Evolutionary conservation across 2,797 vertebrate species (phyloP).

Genomic region (Mormyrops attenuatus): DNA sequence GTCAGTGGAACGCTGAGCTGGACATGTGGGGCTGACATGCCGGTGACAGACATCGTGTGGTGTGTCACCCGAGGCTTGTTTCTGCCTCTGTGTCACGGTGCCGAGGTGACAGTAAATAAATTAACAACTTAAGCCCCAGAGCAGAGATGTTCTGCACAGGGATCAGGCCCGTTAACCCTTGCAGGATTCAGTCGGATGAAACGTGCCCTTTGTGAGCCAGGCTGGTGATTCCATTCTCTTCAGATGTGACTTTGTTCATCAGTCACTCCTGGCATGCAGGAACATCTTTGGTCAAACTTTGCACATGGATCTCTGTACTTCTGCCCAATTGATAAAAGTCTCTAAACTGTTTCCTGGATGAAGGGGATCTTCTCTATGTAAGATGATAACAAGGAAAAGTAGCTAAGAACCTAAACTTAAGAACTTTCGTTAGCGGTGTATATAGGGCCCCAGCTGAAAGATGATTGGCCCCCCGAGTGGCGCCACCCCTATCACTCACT

Average conservation of each 20-base stretch:
- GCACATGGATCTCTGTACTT: background rate
- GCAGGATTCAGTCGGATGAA: background rate
- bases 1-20: constrained; percentile 24
- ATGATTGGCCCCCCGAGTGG: background rate
- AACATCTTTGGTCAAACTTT: background rate
- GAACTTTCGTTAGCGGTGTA: background rate
- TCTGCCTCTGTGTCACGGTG: background rate
- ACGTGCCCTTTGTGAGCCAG: background rate
- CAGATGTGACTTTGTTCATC: background rate
- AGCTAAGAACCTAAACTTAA: background rate
- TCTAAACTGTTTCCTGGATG: background rate
- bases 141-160: background rate
- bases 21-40: constrained; percentile 28
- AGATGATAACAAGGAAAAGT: background rate
- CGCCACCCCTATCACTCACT: background rate
- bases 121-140: background rate
- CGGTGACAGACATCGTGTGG: constrained; percentile 28
- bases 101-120: background rate
- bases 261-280: background rate
- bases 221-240: background rate
- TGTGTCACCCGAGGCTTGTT: constrained; percentile 22
- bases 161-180: background rate
- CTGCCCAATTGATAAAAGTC: background rate
- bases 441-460: background rate
- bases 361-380: background rate